Evolutionary conservation across 2,888 invertebrate genomes (phyloP), one percentile per base, ranked within the genome.

Genomic region (Zeuzera pyrina): DNA sequence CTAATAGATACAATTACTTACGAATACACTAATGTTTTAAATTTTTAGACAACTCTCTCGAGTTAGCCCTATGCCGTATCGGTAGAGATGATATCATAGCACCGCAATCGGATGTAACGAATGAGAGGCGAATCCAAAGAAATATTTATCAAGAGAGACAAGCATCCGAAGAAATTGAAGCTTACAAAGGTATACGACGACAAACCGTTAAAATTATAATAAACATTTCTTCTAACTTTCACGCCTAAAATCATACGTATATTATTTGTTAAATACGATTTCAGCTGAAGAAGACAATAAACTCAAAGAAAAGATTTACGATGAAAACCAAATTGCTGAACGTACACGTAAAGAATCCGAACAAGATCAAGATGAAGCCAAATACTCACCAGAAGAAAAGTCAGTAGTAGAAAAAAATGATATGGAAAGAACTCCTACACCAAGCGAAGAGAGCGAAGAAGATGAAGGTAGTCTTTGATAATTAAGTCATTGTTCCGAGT

Each of bases 81-180:
- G 93, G 93, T 34, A 87, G 97, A 48, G 95, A 95, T 56, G 97
- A 97, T 65, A 95, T 97, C 31, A 92, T 96, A 50, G 90, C 91
- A 43, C 91, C 93, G 50, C 94, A 94, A 68, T 90, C 92, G 46
- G 89, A 87, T 41, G 71, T 86, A 19, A 86, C 84, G 10, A 85
- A 85, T 42, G 84, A 84, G 42, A 51, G 84, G 24, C 63, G 84
- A 5, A 84, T 85, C n/a, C 78, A 77, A 50, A 62, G 84, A 2
- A 85, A 85, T 26, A 85, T 85, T 25, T 85, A 85, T 38, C 84
- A 85, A 45, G 84, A 85, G 38, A 63, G 84, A 34, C 84, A 85
- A 41, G 84, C 78, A 33, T 84, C 84, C 8, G 84, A 84, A 50
- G 84, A 85, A 57, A 84, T 85, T 24, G 83, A 84, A 42, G 79